phyloP scores from a whole-genome alignment of 1,140 invertebrate species.

The Listronotus bonariensis region DNA sequence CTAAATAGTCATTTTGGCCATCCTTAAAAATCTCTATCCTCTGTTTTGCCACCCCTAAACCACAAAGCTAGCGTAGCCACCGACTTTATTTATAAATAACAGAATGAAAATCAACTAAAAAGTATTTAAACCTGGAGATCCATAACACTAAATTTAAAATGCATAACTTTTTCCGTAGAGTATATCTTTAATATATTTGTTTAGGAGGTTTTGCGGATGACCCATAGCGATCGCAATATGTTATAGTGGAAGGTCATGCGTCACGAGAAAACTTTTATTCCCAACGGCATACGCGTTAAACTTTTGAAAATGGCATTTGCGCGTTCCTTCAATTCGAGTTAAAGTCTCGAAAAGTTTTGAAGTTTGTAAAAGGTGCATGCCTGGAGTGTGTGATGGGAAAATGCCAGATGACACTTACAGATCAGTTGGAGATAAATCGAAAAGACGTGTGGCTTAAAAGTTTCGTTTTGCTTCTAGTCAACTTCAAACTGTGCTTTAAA shows the following conservation, averaged over 20 bases:
- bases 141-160: too few relatives aligned
- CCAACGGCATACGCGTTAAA: slow-evolving; percentile 24
- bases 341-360: slow-evolving; percentile 27
- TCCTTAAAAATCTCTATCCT: too few relatives aligned
- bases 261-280: slow-evolving; percentile 28
- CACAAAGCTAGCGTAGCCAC: too few relatives aligned
- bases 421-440: slow-evolving; percentile 21
- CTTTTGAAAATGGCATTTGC: slow-evolving; percentile 31
- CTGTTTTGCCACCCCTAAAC: too few relatives aligned
- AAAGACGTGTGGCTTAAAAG: slow-evolving; percentile 23
- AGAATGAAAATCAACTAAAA: too few relatives aligned
- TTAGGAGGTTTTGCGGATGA: not conserved
- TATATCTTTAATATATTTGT: too few relatives aligned
- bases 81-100: too few relatives aligned
- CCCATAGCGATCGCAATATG: not conserved
- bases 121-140: too few relatives aligned
- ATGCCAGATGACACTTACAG: slow-evolving; percentile 31
- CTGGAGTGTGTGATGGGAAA: slow-evolving; percentile 31
- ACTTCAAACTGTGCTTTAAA: not conserved
- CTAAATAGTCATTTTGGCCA: too few relatives aligned
- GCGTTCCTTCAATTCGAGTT: slow-evolving; percentile 28
- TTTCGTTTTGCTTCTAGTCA: slow-evolving; percentile 3
- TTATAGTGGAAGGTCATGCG: slow-evolving; percentile 21
- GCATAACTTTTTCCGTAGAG: too few relatives aligned
- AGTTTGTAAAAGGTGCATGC: slow-evolving; percentile 23